Evolutionary conservation across 2,888 invertebrate genomes (phyloP), one percentile per base, ranked within the genome.

Genomic region (Galeopsomyia nigrocyanea): DNA sequence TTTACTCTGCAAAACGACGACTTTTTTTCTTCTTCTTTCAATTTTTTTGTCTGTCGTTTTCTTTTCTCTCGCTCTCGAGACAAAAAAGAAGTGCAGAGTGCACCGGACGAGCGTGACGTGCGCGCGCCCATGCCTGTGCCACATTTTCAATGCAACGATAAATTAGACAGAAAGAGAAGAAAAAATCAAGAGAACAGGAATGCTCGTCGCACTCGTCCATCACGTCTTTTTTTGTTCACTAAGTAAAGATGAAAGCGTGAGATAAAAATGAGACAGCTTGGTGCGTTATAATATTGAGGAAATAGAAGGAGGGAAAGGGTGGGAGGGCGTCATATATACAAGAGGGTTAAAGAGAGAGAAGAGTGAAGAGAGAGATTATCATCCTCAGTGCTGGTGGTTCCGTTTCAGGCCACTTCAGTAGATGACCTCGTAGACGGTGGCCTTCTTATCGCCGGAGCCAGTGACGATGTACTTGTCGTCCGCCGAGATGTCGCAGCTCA

Each of bases 401-500:
- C 16, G 21, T 17, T 16, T 2, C 26, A 26, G 2, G 68, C 70
- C 26, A 61, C 68, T 68, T 77, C 50, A 75, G 67, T 95, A 96
- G 87, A 95, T 92, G 82, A 98, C 97, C 91, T 98, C 97, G 88
- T 98, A 98, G 78, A 98, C 94, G 64, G 98, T 98, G 78, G 98
- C 98, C 87, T 98, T 98, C 89, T 98, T 98, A 88, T 98, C 98
- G 74, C 98, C 98, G 46, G 97, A 98, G 76, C 98, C 98, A 58
- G 98, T 98, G 82, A 98, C 97, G 83, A 99, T 97, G 89, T 95
- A 98, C 88, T 97, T 97, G 89, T 99, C 98, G 88, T 99, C 98
- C 75, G 95, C 92, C 77, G 98, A 97, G 88, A 99, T 97, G 91
- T 99, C 99, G 90, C 98, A 99, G 89, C 97, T 97, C 83, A 99